phyloP scores from a whole-genome alignment of 2,888 invertebrate species.

The Ptilodon capucinus region DNA sequence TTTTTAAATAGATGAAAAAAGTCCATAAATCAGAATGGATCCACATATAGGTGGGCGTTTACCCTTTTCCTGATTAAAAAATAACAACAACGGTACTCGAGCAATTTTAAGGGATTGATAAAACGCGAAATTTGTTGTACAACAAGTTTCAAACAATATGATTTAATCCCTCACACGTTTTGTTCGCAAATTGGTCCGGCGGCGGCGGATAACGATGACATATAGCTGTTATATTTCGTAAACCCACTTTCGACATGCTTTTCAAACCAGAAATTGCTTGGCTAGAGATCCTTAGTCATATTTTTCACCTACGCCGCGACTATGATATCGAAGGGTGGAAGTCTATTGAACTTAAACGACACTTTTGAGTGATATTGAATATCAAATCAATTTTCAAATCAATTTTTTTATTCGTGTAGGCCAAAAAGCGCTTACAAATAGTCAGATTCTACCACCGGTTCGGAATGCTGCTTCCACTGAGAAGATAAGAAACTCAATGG shows the following conservation, averaged over 20 bases:
- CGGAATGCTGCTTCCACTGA: too few species aligned
- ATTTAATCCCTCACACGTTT: constrained; percentile 44
- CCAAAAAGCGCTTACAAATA: too few species aligned
- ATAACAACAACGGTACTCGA: constrained; percentile 1
- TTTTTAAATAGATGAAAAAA: background rate
- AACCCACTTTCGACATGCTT: constrained; percentile 32
- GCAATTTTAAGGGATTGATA: constrained; percentile 35
- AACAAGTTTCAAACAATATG: constrained; percentile 32
- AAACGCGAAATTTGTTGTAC: constrained; percentile 32
- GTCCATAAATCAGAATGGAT: too few species aligned
- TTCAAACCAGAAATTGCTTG: constrained; percentile 7
- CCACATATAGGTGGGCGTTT: too few species aligned
- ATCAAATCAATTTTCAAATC: too few species aligned
- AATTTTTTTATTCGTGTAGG: too few species aligned
- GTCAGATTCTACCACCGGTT: too few species aligned
- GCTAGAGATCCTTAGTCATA: background rate
- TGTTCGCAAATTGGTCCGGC: constrained; percentile 44
- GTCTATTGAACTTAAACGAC: too few species aligned
- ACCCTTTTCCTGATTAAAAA: background rate
- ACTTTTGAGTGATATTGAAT: too few species aligned
- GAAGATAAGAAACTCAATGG: too few species aligned
- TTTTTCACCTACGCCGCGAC: too few species aligned
- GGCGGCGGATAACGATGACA: constrained; percentile 46
- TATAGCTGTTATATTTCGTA: constrained; percentile 39
- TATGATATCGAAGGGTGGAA: too few species aligned